Conservation (phyloP, 64 coral and sea anemone genomes). For the Dendronephthya gigantea region DNA sequence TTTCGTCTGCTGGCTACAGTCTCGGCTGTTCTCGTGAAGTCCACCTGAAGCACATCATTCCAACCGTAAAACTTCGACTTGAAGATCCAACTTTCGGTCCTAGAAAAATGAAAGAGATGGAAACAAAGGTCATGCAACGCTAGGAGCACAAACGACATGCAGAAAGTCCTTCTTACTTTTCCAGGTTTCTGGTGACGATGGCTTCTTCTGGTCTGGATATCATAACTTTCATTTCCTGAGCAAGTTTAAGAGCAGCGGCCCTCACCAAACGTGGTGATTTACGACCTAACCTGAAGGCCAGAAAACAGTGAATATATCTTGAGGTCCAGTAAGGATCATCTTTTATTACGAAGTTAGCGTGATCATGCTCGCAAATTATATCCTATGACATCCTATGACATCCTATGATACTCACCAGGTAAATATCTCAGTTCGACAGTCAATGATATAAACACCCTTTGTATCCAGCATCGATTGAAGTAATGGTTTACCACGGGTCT, state of each 20-base stretch:
- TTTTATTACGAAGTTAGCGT: no score
- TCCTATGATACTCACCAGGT: conserved; percentile 56
- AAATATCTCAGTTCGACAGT: conserved; percentile 86
- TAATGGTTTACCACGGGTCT: conserved; percentile 54
- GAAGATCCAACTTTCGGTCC: conserved; percentile 85
- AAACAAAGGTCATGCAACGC: no score
- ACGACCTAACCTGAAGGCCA: conserved; percentile 68
- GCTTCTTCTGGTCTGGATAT: conserved; percentile 71
- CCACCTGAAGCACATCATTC: conserved; percentile 92
- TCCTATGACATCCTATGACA: no score
- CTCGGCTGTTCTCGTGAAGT: conserved; percentile 84
- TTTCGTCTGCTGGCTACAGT: conserved; percentile 66
- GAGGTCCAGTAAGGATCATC: no score
- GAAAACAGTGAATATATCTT: neutral
- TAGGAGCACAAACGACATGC: neutral
- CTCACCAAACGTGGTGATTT: conserved; percentile 87
- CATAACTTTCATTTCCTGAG: conserved; percentile 79
- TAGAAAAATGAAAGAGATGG: neutral
- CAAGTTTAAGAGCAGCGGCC: conserved; percentile 85
- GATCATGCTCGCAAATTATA: neutral
- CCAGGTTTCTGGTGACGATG: conserved; percentile 57
- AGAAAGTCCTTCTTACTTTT: conserved; percentile 46
- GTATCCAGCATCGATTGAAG: conserved; percentile 55
- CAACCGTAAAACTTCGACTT: conserved; percentile 88
- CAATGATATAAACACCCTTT: conserved; percentile 89